Conservation (phyloP, 2,888 invertebrate species). For the Catocala nupta region DNA sequence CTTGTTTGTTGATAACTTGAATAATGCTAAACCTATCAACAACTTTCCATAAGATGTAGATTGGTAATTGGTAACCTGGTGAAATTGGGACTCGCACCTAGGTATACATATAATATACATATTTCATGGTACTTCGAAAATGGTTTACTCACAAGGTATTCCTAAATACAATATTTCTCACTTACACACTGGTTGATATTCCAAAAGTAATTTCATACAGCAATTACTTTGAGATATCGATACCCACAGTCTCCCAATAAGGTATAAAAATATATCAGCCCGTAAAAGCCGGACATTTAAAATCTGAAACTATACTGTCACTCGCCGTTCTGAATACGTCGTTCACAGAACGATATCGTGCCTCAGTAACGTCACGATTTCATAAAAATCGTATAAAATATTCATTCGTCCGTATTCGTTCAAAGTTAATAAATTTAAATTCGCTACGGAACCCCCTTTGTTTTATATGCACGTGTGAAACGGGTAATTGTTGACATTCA, state of each 20-base stretch:
- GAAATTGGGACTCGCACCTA: too few species aligned
- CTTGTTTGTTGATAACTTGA: too few species aligned
- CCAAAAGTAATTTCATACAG: too few species aligned
- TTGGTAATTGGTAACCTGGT: too few species aligned
- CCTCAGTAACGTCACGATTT: slow-evolving; percentile 31
- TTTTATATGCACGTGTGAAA: slow-evolving; percentile 15
- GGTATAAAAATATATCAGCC: slow-evolving; percentile 6
- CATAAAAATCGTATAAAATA: slow-evolving; percentile 36
- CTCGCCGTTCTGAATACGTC: slow-evolving; percentile 38
- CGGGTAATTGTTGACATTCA: slow-evolving; percentile 39
- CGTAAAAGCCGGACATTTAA: slow-evolving; percentile 27
- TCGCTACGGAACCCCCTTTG: slow-evolving; percentile 28
- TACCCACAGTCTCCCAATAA: slow-evolving; percentile 9
- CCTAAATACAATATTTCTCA: too few species aligned
- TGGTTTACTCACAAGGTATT: too few species aligned
- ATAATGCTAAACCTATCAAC: too few species aligned
- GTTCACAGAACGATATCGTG: slow-evolving; percentile 36
- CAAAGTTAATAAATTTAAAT: slow-evolving; percentile 41
- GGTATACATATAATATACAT: too few species aligned
- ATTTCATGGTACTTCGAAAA: too few species aligned
- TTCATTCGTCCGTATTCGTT: slow-evolving; percentile 24
- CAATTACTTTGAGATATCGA: background rate
- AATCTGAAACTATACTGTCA: slow-evolving; percentile 38
- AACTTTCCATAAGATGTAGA: too few species aligned
- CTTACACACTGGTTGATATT: too few species aligned